Evolutionary conservation across 2,797 vertebrate genomes (phyloP).

Genomic region (Austrolebias charrua): DNA sequence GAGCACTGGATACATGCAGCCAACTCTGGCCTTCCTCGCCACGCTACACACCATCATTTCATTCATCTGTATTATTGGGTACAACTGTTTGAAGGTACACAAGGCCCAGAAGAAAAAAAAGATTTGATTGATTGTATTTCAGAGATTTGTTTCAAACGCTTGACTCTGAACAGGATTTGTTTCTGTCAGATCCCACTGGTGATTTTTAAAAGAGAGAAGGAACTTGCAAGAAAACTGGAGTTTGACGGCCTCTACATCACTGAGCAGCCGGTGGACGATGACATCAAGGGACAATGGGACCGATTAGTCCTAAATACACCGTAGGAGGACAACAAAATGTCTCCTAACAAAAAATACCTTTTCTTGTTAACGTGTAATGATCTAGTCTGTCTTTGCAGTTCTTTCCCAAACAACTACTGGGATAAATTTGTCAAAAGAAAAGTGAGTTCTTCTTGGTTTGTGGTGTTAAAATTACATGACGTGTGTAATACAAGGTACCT

Average conservation of each 20-base stretch:
- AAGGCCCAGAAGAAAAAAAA: background rate
- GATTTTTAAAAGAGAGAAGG: conserved; percentile 95
- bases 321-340: conserved; percentile 68
- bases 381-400: conserved; percentile 70
- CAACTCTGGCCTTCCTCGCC: conserved; percentile 84
- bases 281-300: conserved; percentile 95
- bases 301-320: conserved; percentile 91
- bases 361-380: background rate
- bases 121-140: background rate
- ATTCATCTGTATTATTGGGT: conserved; percentile 95
- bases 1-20: conserved; percentile 96
- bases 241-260: conserved; percentile 95
- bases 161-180: background rate
- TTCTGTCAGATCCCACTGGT: conserved; percentile 86
- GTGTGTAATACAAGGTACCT: conserved; percentile 1
- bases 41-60: conserved; percentile 89
- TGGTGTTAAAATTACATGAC: background rate
- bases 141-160: background rate
- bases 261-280: conserved; percentile 92
- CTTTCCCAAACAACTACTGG: conserved; percentile 97
- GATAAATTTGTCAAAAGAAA: conserved; percentile 97
- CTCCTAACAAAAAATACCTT: background rate
- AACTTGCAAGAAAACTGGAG: conserved; percentile 92
- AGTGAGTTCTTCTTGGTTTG: conserved; percentile 71
- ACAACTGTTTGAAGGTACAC: conserved; percentile 93